Evolutionary conservation across 2,888 invertebrate species (phyloP), one percentile per base, ranked within the genome.

Genomic region (Polyploca ridens): DNA sequence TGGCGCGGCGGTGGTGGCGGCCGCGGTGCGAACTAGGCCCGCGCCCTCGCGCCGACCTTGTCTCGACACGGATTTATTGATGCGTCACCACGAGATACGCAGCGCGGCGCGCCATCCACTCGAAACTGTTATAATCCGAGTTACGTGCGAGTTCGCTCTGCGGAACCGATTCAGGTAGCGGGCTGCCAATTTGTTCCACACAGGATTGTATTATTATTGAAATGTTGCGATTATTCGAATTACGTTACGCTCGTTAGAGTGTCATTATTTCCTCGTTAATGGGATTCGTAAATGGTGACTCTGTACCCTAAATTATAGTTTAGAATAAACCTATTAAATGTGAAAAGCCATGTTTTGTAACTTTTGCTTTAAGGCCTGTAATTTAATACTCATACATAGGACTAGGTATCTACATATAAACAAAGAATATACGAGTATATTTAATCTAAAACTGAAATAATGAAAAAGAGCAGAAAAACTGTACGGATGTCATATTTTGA

Each of bases 41-140:
- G 89, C 89, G 91, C 90, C 91, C 90, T 90, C 91, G 87, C 82
- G 79, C 84, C 90, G 93, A 92, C 93, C 93, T 93, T 92, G 91
- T 89, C 90, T 87, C 90, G 90, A 84, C 90, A 88, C 90, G 90
- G 90, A 90, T 90, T 91, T 92, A 90, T 90, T 89, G 87, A 88
- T 90, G 91, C 91, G 92, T 91, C 91, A 92, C 86, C 81, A 78
- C 81, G 77, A 81, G 79, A 79, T 82, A 73, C 75, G 76, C 54
- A 0, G 10, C 54, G n/a, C 68, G 77, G 72, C 75, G 72, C 74
- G 69, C 67, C 72, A 68, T 68, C 70, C 68, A 71, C 75, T 64
- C 70, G 69, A 67, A 75, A 74, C 69, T 76, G 73, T 68, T 68
- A 65, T 67, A 66, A 66, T 63, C 68, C 71, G 77, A 78, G 71